Percentiles rank a stretch among this genome's conserved stretches.
Conservation (phyloP, 2,113 vertebrate species). For the Salminus brasiliensis region DNA sequence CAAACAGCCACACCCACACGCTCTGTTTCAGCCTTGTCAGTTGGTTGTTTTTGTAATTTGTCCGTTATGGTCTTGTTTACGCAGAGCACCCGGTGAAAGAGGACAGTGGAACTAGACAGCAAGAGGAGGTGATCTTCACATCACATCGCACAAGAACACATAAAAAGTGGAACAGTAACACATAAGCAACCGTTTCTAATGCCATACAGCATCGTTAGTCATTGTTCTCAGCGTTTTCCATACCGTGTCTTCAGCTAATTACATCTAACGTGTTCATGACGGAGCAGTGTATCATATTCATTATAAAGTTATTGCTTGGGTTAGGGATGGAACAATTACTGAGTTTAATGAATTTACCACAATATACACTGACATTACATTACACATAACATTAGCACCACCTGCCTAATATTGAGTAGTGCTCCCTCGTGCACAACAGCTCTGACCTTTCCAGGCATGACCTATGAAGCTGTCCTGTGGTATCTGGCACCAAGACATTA, state of each 20-base stretch:
- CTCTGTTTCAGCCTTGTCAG: not conserved
- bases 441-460: too few relatives aligned
- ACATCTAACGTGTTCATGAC: not conserved
- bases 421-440: too few relatives aligned
- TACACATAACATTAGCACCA: too few relatives aligned
- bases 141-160: not conserved
- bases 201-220: not conserved
- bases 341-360: too few relatives aligned
- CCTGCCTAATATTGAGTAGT: too few relatives aligned
- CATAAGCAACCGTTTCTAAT: not conserved
- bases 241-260: too few relatives aligned
- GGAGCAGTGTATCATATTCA: not conserved
- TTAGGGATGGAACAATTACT: too few relatives aligned
- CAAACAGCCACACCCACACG: not conserved
- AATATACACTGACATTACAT: too few relatives aligned
- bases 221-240: not conserved
- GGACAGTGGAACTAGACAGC: constrained; percentile 49
- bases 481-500: too few relatives aligned
- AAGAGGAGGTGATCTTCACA: constrained; percentile 63
- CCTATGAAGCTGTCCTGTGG: too few relatives aligned
- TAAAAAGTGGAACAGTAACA: too few relatives aligned
- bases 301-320: too few relatives aligned
- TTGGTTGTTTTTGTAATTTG: constrained; percentile 2
- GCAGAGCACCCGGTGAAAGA: constrained; percentile 40
- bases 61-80: not conserved